Conservation (phyloP, 2,888 invertebrate genomes). For the Zeuzera pyrina region DNA sequence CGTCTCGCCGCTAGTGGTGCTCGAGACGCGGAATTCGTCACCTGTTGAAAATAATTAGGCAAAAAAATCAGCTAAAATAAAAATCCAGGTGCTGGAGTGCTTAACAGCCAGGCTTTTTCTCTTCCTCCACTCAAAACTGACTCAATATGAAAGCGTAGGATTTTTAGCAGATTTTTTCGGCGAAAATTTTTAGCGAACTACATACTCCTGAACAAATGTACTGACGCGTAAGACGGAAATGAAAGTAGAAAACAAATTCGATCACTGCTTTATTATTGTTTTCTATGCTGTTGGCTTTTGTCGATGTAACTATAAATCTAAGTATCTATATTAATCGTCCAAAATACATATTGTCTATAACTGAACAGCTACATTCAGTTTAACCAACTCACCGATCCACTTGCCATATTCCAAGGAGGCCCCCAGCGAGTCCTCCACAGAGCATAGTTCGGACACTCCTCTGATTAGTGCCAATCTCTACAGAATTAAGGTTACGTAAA, state of each 20-base stretch:
- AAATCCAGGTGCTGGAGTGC: slow-evolving; percentile 56
- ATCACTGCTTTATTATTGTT: too few species aligned
- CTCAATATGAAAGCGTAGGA: slow-evolving; percentile 29
- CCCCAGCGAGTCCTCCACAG: too few species aligned
- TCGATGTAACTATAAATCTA: too few species aligned
- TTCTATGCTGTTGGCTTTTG: too few species aligned
- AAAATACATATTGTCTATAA: too few species aligned
- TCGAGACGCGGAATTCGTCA: slow-evolving; percentile 68
- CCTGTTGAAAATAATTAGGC: slow-evolving; percentile 74
- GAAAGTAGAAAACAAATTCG: slow-evolving; percentile 29
- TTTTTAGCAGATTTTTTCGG: slow-evolving; percentile 38
- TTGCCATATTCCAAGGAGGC: too few species aligned
- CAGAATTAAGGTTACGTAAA: too few species aligned
- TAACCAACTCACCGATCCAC: too few species aligned
- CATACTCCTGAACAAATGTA: slow-evolving; percentile 6
- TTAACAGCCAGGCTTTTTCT: slow-evolving; percentile 51
- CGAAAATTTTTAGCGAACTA: slow-evolving; percentile 43
- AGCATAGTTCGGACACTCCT: too few species aligned
- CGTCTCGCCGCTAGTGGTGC: slow-evolving; percentile 51
- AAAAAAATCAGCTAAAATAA: slow-evolving; percentile 70
- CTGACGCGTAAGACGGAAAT: slow-evolving; percentile 29
- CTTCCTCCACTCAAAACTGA: slow-evolving; percentile 54
- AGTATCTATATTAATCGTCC: too few species aligned
- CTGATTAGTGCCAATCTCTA: too few species aligned
- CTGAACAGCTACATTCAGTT: too few species aligned